Conservation (phyloP, 1,140 invertebrate genomes). For the Hermetia illucens region DNA sequence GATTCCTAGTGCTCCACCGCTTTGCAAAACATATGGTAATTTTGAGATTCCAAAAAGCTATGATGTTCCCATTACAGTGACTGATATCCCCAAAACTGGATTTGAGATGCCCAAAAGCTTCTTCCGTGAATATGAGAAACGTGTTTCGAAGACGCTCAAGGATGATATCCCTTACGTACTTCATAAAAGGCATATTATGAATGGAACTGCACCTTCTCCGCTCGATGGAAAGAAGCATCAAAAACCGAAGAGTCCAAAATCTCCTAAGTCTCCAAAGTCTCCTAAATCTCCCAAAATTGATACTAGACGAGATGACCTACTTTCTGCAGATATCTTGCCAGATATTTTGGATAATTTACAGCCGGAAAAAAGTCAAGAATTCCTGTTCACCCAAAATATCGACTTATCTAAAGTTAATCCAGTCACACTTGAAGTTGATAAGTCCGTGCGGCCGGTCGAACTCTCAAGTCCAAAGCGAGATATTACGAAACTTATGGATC, state of each 20-base stretch:
- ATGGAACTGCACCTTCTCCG: slow-evolving; percentile 52
- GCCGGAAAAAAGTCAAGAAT: slow-evolving; percentile 32
- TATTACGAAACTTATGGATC: slow-evolving; percentile 48
- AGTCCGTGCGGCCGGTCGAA: slow-evolving; percentile 40
- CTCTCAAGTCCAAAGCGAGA: slow-evolving; percentile 49
- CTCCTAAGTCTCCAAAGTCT: slow-evolving; percentile 41
- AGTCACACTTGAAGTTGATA: slow-evolving; percentile 49
- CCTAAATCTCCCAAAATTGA: slow-evolving; percentile 14
- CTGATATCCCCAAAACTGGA: slow-evolving; percentile 33
- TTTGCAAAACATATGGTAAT: slow-evolving; percentile 46
- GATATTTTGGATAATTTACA: slow-evolving; percentile 26
- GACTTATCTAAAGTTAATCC: slow-evolving; percentile 54
- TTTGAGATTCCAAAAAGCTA: slow-evolving; percentile 46
- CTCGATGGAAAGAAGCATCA: slow-evolving; percentile 37
- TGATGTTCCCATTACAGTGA: slow-evolving; percentile 17
- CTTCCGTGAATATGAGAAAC: slow-evolving; percentile 41
- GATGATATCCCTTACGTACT: slow-evolving; percentile 67
- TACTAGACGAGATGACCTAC: slow-evolving; percentile 13
- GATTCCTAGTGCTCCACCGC: slow-evolving; percentile 51
- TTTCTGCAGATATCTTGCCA: slow-evolving; percentile 20
- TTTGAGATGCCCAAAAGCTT: slow-evolving; percentile 44
- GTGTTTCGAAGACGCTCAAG: slow-evolving; percentile 23
- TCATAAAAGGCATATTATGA: slow-evolving; percentile 69
- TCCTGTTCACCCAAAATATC: slow-evolving; percentile 55
- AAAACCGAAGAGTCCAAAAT: slow-evolving; percentile 39